These are phyloP conservation scores for Ceraclea dissimilis DNA, from an alignment of 2,888 invertebrate genomes.

Conservation along the genomic window DNA sequence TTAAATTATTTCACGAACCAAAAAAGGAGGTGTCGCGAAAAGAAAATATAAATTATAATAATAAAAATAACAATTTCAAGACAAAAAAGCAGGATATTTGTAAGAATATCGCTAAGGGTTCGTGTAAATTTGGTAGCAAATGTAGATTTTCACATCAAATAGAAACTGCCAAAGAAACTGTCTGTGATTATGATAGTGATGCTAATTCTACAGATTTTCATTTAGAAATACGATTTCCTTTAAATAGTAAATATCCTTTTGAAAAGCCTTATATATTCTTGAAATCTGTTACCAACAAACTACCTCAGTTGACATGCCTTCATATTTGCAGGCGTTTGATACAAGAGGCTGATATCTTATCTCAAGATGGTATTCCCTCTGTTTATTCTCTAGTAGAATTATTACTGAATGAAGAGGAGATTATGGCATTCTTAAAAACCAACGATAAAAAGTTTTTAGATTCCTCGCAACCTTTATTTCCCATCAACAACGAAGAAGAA, in stretches of 20 bases:
- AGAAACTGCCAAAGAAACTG: conserved; percentile 34
- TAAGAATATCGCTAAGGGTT: conserved; percentile 56
- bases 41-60: conserved; percentile 36
- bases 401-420: conserved; percentile 60
- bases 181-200: conserved; percentile 32
- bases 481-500: conserved; percentile 46
- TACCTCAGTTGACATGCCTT: conserved; percentile 55
- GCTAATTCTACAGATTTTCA: conserved; percentile 47
- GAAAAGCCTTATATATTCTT: conserved; percentile 67
- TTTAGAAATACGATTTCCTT: conserved; percentile 68
- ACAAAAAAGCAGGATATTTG: conserved; percentile 52
- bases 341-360: conserved; percentile 58
- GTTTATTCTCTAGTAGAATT: conserved; percentile 66
- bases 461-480: conserved; percentile 51
- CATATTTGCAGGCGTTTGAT: conserved; percentile 59
- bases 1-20: conserved; percentile 45
- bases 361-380: conserved; percentile 62
- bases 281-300: conserved; percentile 51
- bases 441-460: conserved; percentile 47
- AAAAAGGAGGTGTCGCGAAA: conserved; percentile 37
- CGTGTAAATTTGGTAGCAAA: conserved; percentile 65
- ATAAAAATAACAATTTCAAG: conserved; percentile 35
- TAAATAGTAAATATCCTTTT: conserved; percentile 62
- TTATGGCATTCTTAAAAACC: conserved; percentile 51
- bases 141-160: conserved; percentile 67